These are phyloP conservation scores for Platysteira castanea DNA, from an alignment of 2,113 vertebrate genomes.

Conservation along the genomic window DNA sequence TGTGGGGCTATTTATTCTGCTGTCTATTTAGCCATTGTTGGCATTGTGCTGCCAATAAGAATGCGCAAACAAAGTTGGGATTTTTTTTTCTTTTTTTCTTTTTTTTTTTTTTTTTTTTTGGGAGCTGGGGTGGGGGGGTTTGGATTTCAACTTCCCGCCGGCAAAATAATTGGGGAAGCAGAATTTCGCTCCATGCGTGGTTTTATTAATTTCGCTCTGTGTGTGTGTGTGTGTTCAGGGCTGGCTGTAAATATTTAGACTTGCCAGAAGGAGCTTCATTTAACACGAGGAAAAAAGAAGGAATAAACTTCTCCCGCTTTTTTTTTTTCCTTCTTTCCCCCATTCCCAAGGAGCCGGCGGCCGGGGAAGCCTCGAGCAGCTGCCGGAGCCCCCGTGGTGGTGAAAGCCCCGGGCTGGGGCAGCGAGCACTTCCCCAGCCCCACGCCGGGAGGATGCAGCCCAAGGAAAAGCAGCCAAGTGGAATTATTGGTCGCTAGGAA, in stretches of 20 bases:
- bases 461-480: conserved; percentile 26
- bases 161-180: conserved; percentile 27
- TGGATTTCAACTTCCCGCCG: background rate
- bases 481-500: conserved; percentile 35
- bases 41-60: conserved; percentile 53
- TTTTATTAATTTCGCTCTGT: conserved; percentile 5
- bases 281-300: background rate
- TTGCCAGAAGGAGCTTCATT: background rate
- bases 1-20: conserved; percentile 63
- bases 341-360: background rate
- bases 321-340: background rate
- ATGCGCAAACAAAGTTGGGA: conserved; percentile 60
- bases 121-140: fast-evolving
- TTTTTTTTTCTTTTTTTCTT: background rate
- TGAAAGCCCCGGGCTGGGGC: background rate
- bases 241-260: conserved; percentile 38
- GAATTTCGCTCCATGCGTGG: background rate
- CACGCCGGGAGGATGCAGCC: background rate
- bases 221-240: background rate
- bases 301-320: background rate
- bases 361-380: background rate
- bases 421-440: background rate
- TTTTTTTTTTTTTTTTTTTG: too few species aligned
- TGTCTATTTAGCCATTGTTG: conserved; percentile 52
- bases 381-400: background rate